Evolutionary conservation across 2,113 vertebrate species (phyloP).

Genomic region (Laticauda colubrina): DNA sequence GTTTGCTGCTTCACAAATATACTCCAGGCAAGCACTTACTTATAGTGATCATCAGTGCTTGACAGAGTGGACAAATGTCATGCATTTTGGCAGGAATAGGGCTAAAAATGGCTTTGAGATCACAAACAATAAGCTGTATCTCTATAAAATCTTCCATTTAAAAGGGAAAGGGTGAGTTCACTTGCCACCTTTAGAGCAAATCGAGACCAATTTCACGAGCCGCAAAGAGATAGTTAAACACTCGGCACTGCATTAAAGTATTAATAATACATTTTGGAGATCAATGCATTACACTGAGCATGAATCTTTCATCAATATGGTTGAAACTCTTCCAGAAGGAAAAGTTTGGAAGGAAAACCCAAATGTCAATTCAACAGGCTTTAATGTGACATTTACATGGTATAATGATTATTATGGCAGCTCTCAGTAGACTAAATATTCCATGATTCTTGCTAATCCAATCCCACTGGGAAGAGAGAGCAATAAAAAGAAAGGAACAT

Average conservation of each 20-base stretch:
- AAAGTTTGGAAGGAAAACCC: background rate
- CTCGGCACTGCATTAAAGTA: background rate
- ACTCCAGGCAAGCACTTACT: background rate
- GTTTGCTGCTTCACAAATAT: background rate
- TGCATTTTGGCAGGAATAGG: background rate
- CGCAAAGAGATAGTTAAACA: slow-evolving; percentile 8
- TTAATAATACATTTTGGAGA: slow-evolving; percentile 27
- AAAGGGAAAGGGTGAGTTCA: background rate
- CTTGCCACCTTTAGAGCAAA: background rate
- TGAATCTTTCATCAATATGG: background rate
- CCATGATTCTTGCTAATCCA: background rate
- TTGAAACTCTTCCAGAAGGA: background rate
- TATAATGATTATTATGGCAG: background rate
- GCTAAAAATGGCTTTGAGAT: background rate
- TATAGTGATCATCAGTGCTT: background rate
- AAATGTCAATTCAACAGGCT: background rate
- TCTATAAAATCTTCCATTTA: background rate
- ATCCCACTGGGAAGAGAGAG: background rate
- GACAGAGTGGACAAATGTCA: background rate
- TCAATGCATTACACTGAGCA: background rate
- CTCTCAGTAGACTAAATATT: background rate
- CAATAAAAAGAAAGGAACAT: background rate
- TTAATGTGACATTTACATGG: background rate
- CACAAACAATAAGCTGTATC: background rate
- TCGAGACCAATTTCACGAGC: background rate